Base-by-base conservation (phyloP, 2,797 vertebrate species). In the Pelochelys cantorii region DNA sequence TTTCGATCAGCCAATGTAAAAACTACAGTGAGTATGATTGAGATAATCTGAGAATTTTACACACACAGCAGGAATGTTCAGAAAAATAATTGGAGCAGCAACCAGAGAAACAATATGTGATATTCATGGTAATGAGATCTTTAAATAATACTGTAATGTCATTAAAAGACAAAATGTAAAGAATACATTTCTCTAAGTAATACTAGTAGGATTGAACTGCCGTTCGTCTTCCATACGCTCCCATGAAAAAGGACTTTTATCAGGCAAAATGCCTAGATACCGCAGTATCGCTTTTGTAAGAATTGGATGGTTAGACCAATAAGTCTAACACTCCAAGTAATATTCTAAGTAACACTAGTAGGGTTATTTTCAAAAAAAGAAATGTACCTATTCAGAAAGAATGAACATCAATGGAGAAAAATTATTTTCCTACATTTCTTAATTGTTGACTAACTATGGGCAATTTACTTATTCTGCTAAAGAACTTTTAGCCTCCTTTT, bases 1-100 rank as follows among this genome's bases (percentile, higher is more conserved):
- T 84, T 95, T 87, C 92, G 55, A 86, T 90, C 86, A 89, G 57
- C 17, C 91, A 94, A 89, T 94, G 94, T 94, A 83, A 94, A 96
- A 97, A 93, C 86, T 93, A 37, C 54, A 86, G 65, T 34, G 37
- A 87, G 68, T 25, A 90, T 55, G 95, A 93, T 25, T 84, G 71
- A 92, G 80, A 55, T 89, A 95, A 97, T 71, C 42, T 81, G 56
- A 95, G 80, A 94, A 88, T 92, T 90, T 94, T 27, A 74, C 83
- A 42, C 42, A 74, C 90, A 85, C 1, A 0, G 34, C 11, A 53
- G 65, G 56, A 18, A 78, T 93, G 90, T 90, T 91, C 60, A 95
- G 75, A 86, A 52, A 94, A 95, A 94, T 90, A 92, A 92, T 80
- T 85, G 93, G 37, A 92, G 81, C 4, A 52, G 15, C 29, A 95